Base-by-base conservation (phyloP, 2,888 invertebrate genomes). In the Campoletis raptor region DNA sequence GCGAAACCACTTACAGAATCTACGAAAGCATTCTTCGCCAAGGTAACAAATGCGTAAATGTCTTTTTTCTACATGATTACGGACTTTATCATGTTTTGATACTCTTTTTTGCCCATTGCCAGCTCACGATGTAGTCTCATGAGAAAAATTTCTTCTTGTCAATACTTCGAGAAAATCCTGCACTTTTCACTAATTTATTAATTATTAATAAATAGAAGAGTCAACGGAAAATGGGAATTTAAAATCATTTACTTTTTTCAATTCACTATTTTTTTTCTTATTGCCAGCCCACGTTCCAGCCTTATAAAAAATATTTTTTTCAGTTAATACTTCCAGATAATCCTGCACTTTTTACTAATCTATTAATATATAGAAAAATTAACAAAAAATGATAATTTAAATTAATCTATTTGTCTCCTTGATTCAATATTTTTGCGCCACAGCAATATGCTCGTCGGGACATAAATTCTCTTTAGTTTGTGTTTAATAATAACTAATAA, bases 1-100 rank as follows among this genome's bases (percentile, higher is more conserved):
- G 97, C 92, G 97, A 97, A 77, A 96, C 97, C 10, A 98, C 97
- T 7, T 98, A 98, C 93, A 96, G 96, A 93, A 97, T 98, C 91
- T 98, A 96, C 94, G 97, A 98, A 89, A 95, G 96, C 89, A 98
- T 98, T 92, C 95, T 98, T 30, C 95, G 95, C 94, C 96, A 97
- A 96, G 97, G 97, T 97, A 95, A 92, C 87, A 52, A 8, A 52
- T 54, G 18, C 4, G 24, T 18, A 24, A 45, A 6, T 8, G 21
- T 12, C 40, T 67, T n/a, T 40, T 61, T 67, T 40, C 30, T 15
- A 72, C 12, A 21, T 5, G 6, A 7, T 36, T n/a, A 5, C 48
- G 6, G 0, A 42, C 10, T 42, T 42, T 42, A 4, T 48, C 5
- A 18, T n/a, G 0, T 48, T 48, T 48, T n/a, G 7, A 48, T 48